Base-by-base conservation (phyloP, 2,113 vertebrate species). In the Nibea albiflora region DNA sequence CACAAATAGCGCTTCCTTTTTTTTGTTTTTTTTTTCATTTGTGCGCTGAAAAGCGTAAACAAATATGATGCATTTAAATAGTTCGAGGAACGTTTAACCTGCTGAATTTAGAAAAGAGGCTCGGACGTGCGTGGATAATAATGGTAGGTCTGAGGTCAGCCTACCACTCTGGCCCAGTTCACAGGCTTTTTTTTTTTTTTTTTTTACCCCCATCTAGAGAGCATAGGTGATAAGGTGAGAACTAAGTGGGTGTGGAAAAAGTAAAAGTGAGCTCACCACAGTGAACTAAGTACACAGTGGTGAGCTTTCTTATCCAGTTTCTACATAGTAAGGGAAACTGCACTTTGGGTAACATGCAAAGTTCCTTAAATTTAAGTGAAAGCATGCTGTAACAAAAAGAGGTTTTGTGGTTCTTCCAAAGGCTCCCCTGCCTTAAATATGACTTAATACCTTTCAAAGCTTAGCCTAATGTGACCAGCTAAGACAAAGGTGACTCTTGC, bases 151-250 rank as follows among this genome's bases (percentile, higher is more conserved):
- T 66, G 19, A 61, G 68, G 52, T 81, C 80, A 83, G 39, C 17
- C 62, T 44, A 4, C 46, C 52, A 39, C 54, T 82, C 58, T 86
- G 66, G 74, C 31, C 52, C 71, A 69, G 3, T 71, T 85, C 35
- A 64, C 44, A 57, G 31, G 20, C 5, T 44, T 49, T 26, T 26
- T 26, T 26, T 26, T 26, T 26, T 26, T 26, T 26, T 26, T 26
- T 26, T 26, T 69, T 49, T 73, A 42, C n/a, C 11, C 24, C 78
- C 74, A 62, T 60, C 74, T 85, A 83, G 68, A 79, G 72, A 68
- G 19, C 7, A 47, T 65, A 11, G 44, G 53, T 52, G 61, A 35
- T 26, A 67, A 44, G 57, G 28, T 77, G 42, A 66, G 53, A 72
- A 76, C n/a, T 54, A 4, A 5, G 42, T 63, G 9, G 3, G 4